A percentile compares a stretch with the other conserved stretches of the same genome.
Conservation (phyloP, 2,113 vertebrate genomes). For the Alethe diademata region DNA sequence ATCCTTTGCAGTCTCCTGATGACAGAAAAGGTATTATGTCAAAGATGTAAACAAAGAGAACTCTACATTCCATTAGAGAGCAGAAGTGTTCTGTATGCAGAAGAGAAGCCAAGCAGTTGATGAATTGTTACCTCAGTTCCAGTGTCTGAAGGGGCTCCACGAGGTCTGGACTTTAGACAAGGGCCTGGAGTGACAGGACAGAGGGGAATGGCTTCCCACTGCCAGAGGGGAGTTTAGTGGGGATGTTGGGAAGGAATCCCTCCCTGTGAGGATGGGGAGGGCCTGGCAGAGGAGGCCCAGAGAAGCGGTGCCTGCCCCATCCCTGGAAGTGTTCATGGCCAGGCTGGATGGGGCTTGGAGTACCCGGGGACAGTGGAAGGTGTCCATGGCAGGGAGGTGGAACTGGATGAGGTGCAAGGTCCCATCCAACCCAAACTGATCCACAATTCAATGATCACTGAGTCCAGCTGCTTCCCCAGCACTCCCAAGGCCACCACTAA, state of each 20-base stretch:
- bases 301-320: background rate
- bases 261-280: background rate
- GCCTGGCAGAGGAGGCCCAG: background rate
- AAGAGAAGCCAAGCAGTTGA: background rate
- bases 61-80: background rate
- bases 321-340: background rate
- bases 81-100: background rate
- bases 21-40: background rate
- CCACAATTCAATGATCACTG: too few relatives aligned
- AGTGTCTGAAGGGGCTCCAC: background rate
- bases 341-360: background rate
- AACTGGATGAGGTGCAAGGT: background rate
- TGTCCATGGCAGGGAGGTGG: background rate
- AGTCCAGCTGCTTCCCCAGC: background rate
- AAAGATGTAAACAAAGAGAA: background rate
- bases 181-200: background rate
- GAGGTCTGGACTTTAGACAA: background rate
- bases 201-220: background rate
- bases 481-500: background rate
- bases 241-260: background rate
- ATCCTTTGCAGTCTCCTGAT: background rate
- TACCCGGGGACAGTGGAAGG: rapidly evolving
- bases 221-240: background rate
- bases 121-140: background rate
- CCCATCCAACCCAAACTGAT: background rate